These are phyloP conservation scores for Limnothrissa miodon DNA, from an alignment of 2,113 vertebrate genomes.

Conservation along the genomic window DNA sequence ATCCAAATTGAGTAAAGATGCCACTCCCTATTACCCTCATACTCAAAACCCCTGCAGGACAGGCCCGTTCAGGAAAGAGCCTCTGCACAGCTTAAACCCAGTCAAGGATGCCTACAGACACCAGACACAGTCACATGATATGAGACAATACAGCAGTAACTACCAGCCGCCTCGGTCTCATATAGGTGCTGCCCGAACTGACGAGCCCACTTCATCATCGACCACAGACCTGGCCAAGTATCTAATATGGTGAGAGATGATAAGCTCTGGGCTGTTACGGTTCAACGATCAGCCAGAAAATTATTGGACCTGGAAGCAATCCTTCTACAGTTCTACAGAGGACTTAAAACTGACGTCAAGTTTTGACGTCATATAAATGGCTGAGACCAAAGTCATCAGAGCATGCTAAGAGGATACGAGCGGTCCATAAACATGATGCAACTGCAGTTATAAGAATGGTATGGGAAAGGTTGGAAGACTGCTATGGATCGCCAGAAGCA, in stretches of 20 bases:
- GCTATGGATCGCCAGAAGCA: constrained; percentile 26
- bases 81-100: too few relatives aligned
- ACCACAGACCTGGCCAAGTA: constrained; percentile 23
- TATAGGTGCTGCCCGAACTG: too few relatives aligned
- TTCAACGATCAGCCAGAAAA: constrained; percentile 32
- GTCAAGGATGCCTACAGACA: too few relatives aligned
- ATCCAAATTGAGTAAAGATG: too few relatives aligned
- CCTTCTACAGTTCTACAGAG: constrained; percentile 8
- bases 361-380: constrained; percentile 33
- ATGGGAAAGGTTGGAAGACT: constrained; percentile 36
- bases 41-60: too few relatives aligned
- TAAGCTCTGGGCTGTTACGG: constrained; percentile 24
- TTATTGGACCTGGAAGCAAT: constrained; percentile 36
- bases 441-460: constrained; percentile 16
- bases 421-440: constrained; percentile 13
- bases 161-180: too few relatives aligned
- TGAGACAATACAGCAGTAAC: too few relatives aligned
- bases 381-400: constrained; percentile 21
- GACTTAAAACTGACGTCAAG: constrained; percentile 30
- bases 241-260: not conserved
- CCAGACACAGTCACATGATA: too few relatives aligned
- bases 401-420: constrained; percentile 25
- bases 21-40: too few relatives aligned
- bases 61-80: too few relatives aligned
- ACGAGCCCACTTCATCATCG: too few relatives aligned